Evolutionary conservation across 1,140 invertebrate species (phyloP).

Genomic region (Philaenus spumarius): DNA sequence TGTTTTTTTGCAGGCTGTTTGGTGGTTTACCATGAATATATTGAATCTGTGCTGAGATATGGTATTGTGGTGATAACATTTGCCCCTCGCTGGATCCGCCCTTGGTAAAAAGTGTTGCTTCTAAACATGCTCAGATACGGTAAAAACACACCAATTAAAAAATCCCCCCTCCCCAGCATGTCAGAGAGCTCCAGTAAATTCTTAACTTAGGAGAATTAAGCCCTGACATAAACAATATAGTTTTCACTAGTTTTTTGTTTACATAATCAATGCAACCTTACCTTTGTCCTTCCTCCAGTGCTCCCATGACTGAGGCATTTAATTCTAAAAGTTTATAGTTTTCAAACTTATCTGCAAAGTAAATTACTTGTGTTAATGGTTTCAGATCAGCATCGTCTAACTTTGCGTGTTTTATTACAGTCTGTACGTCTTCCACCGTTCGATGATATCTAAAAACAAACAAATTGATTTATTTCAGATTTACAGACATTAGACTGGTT

Average conservation of each 20-base stretch:
- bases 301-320: constrained; percentile 52
- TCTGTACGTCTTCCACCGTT: constrained; percentile 25
- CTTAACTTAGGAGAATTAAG: constrained; percentile 27
- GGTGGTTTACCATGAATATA: too few species aligned
- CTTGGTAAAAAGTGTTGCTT: constrained; percentile 3
- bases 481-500: too few species aligned
- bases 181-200: background rate
- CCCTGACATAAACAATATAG: too few species aligned
- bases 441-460: constrained; percentile 20
- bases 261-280: constrained; percentile 40
- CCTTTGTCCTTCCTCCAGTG: constrained; percentile 51
- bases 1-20: too few species aligned
- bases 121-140: too few species aligned
- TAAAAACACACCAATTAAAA: constrained; percentile 6
- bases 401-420: constrained; percentile 54
- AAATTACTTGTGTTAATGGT: constrained; percentile 55
- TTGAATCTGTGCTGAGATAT: background rate
- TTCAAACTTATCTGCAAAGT: constrained; percentile 45
- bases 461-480: too few species aligned
- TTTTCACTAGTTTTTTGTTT: too few species aligned
- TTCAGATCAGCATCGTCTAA: constrained; percentile 56
- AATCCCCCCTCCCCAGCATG: constrained; percentile 38
- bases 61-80: background rate
- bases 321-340: constrained; percentile 58
- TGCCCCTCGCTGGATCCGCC: too few species aligned